Evolutionary conservation across 2,113 vertebrate genomes (phyloP).

Genomic region (Muntiacus muntjak): DNA sequence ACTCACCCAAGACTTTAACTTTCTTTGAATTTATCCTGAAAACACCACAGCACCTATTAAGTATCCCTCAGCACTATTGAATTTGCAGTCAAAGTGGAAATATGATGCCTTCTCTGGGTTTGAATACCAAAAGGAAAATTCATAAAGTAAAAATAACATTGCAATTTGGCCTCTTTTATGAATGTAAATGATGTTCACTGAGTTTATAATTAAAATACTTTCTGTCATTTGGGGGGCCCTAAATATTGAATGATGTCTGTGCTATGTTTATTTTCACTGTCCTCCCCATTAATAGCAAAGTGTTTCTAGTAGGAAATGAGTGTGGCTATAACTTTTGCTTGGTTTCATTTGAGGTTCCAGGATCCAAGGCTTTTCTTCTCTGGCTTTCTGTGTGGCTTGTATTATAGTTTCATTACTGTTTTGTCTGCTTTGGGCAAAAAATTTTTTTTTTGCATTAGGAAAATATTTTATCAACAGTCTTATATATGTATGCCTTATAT

Average conservation of each 20-base stretch:
- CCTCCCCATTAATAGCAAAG: constrained; percentile 27
- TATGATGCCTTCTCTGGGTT: not conserved
- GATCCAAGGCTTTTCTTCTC: not conserved
- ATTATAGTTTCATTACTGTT: not conserved
- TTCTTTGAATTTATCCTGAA: constrained; percentile 45
- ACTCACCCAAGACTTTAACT: constrained; percentile 10
- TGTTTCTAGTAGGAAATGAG: not conserved
- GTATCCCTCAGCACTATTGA: not conserved
- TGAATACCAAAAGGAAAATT: constrained; percentile 31
- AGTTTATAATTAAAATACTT: constrained; percentile 52
- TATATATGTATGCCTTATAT: not conserved
- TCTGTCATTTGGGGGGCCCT: not conserved
- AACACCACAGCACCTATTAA: constrained; percentile 28
- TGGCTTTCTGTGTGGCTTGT: not conserved
- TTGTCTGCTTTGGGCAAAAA: not conserved
- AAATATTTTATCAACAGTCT: not conserved
- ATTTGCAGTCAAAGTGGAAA: constrained; percentile 52
- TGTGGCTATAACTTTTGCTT: constrained; percentile 10
- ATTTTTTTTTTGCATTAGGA: not conserved
- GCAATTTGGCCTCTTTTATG: not conserved
- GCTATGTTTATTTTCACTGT: constrained; percentile 37
- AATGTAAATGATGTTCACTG: not conserved
- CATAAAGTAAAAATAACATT: constrained; percentile 31
- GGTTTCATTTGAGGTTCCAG: not conserved
- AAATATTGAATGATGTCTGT: constrained; percentile 12